Percentiles rank a stretch among this genome's conserved stretches.
These are phyloP conservation scores for Notothenia rossii DNA, from an alignment of 2,113 vertebrate species.

Conservation along the genomic window DNA sequence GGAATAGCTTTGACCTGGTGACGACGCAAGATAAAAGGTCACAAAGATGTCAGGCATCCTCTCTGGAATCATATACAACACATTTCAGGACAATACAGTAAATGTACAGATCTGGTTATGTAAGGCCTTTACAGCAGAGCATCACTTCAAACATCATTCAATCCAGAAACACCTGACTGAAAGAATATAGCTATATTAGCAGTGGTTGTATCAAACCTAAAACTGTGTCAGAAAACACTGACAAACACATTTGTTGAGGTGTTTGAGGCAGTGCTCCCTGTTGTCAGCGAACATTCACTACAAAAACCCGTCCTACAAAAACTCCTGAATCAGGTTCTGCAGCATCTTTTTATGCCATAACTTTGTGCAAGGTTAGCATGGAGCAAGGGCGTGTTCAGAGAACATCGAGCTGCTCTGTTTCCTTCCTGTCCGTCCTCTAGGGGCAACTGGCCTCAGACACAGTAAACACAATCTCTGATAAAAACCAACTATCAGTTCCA, in stretches of 20 bases:
- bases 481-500: not conserved
- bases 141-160: not conserved
- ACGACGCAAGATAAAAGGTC: not conserved
- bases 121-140: not conserved
- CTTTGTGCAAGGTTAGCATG: constrained; percentile 30
- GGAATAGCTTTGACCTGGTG: not conserved
- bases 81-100: not conserved
- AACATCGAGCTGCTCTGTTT: constrained; percentile 31
- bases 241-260: no score
- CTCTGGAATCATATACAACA: not conserved
- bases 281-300: not conserved
- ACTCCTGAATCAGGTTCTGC: not conserved
- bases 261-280: not conserved
- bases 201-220: no score
- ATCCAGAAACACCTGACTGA: not conserved
- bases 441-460: constrained; percentile 6
- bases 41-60: not conserved
- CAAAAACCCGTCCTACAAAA: not conserved
- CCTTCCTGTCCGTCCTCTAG: constrained; percentile 26
- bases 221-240: not conserved
- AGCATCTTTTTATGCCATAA: not conserved
- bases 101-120: not conserved
- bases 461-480: constrained; percentile 8
- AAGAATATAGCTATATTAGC: not conserved
- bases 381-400: constrained; percentile 13